Evolutionary conservation across 35 echinoderm and acorn worm species (phyloP).

Genomic region (Ophiothrix spiculata): DNA sequence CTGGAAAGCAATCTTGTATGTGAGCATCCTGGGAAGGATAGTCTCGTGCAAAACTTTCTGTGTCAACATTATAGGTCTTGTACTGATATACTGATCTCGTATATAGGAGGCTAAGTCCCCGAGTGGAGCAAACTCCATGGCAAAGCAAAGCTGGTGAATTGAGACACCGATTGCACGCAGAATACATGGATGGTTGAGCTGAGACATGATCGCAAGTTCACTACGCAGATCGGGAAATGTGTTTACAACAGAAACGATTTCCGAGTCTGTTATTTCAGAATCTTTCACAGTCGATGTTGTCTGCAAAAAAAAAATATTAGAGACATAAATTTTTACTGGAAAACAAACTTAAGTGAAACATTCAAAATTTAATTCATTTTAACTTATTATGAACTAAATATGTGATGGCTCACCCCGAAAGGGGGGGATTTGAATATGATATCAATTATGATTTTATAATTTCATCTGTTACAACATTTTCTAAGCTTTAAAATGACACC

Average conservation of each 20-base stretch:
- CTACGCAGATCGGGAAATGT: conserved; percentile 51
- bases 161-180: conserved; percentile 52
- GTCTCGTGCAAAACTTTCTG: conserved; percentile 11
- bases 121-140: conserved; percentile 62
- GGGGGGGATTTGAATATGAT: no score
- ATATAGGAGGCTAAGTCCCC: conserved; percentile 49
- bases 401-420: no score
- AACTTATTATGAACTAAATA: no score
- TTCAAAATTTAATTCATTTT: no score
- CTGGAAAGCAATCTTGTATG: conserved; percentile 60
- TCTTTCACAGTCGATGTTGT: neutral
- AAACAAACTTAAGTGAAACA: no score
- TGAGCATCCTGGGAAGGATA: conserved; percentile 33
- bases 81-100: conserved; percentile 4
- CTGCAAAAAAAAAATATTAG: neutral
- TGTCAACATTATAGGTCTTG: neutral
- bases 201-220: conserved; percentile 57
- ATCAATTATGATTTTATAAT: no score
- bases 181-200: conserved; percentile 61
- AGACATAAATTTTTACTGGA: no score
- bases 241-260: conserved; percentile 24
- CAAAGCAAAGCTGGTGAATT: conserved; percentile 63
- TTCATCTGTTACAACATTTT: no score
- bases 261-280: neutral
- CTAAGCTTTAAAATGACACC: no score